A percentile compares a stretch with the other conserved stretches of the same genome.
Evolutionary conservation across 2,797 vertebrate genomes (phyloP).

Genomic region (Bryconaethiops microstoma): DNA sequence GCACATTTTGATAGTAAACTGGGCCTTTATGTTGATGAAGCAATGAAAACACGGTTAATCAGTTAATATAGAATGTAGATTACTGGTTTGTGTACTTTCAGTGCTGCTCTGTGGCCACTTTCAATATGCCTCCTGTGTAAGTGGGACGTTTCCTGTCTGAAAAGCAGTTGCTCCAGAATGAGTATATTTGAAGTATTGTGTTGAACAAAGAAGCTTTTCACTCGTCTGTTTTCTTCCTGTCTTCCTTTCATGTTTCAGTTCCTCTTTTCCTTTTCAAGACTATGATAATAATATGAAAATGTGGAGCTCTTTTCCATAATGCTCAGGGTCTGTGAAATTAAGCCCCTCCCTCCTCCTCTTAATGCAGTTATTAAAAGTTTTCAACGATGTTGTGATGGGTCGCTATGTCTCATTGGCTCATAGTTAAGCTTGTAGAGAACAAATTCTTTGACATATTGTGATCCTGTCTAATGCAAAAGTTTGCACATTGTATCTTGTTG

Average conservation of each 20-base stretch:
- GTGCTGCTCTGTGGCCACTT: background rate
- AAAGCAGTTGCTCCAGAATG: background rate
- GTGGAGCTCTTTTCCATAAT: background rate
- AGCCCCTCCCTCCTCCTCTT: background rate
- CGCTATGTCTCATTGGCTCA: no score
- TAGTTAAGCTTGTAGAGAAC: no score
- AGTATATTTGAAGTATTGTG: background rate
- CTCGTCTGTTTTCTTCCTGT: background rate
- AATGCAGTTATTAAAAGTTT: background rate
- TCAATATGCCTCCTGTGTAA: background rate
- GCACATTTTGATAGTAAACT: background rate
- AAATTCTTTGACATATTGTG: no score
- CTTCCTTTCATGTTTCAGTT: constrained; percentile 44
- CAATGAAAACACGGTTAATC: no score
- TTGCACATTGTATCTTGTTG: no score
- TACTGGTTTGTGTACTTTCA: background rate
- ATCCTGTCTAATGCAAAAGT: no score
- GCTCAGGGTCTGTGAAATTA: background rate
- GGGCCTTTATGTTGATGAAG: background rate
- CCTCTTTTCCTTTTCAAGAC: constrained; percentile 24
- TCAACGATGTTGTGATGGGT: background rate
- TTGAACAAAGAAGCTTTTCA: background rate
- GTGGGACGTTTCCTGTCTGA: background rate
- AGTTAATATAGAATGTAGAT: background rate
- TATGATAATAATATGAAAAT: background rate